phyloP scores from a whole-genome alignment of 1,140 invertebrate species.

The Tetramorium parvispinum region DNA sequence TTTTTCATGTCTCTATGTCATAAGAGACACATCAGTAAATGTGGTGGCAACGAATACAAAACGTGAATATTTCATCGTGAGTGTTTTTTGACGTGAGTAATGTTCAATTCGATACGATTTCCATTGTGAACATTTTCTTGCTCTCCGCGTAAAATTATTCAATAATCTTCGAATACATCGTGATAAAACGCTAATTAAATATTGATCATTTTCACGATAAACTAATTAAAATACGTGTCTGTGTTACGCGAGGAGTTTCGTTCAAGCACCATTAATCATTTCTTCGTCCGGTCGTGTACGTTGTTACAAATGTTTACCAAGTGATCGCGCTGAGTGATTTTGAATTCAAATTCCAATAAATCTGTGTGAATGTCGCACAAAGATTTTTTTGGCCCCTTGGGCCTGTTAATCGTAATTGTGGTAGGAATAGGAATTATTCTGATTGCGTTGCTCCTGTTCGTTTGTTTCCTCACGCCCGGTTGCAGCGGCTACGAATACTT shows the following conservation, averaged over 20 bases:
- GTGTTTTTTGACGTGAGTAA: not conserved
- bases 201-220: not conserved
- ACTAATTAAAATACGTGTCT: not conserved
- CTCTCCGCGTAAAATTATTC: not conserved
- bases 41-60: not conserved
- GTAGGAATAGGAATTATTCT: slow-evolving; percentile 78
- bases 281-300: not conserved
- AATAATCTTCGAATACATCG: not conserved
- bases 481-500: slow-evolving; percentile 84
- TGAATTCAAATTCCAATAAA: not conserved
- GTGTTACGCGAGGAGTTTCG: not conserved
- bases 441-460: slow-evolving; percentile 80
- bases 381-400: slow-evolving; percentile 82
- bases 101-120: not conserved
- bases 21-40: slow-evolving; percentile 15
- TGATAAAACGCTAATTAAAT: not conserved
- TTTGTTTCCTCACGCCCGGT: slow-evolving; percentile 84
- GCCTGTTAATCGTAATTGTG: slow-evolving; percentile 82
- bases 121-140: not conserved
- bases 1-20: slow-evolving; percentile 35
- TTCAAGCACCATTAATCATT: not conserved
- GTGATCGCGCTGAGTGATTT: not conserved
- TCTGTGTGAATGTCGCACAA: slow-evolving; percentile 83
- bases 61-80: not conserved
- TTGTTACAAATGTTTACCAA: not conserved